Evolutionary conservation across 2,797 vertebrate species (phyloP).

Genomic region (Syncerus caffer): DNA sequence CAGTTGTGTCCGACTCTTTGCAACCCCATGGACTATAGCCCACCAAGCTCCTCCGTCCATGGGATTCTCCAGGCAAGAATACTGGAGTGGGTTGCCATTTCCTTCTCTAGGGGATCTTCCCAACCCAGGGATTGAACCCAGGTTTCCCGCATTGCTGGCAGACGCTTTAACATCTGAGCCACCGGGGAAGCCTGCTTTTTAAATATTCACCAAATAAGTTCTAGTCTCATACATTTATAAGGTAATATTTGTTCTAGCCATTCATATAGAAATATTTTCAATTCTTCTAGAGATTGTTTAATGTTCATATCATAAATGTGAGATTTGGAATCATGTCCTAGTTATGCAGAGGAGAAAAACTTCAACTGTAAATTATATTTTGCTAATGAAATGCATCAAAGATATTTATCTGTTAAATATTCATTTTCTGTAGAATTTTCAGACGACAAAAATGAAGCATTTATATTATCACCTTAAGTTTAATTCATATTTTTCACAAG

Average conservation of each 20-base stretch:
- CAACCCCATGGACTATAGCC: too few relatives aligned
- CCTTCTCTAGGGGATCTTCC: too few relatives aligned
- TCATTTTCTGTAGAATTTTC: neutral
- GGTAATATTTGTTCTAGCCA: neutral
- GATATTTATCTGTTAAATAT: conserved; percentile 15
- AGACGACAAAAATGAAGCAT: neutral
- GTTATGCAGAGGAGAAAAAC: conserved; percentile 12
- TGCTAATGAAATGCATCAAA: neutral
- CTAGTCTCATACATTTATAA: neutral
- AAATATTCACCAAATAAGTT: neutral
- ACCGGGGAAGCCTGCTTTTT: neutral
- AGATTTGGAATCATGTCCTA: neutral
- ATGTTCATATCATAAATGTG: neutral
- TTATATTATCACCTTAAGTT: conserved; percentile 6
- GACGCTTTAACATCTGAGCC: too few relatives aligned
- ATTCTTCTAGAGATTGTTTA: conserved; percentile 6
- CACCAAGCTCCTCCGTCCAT: too few relatives aligned
- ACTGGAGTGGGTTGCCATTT: too few relatives aligned
- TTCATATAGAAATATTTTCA: neutral
- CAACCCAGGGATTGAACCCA: too few relatives aligned
- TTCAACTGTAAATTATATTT: neutral
- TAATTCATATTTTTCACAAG: neutral
- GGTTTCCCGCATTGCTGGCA: too few relatives aligned
- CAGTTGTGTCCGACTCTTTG: too few relatives aligned
- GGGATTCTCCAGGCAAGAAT: too few relatives aligned